Evolutionary conservation across 2,888 invertebrate species (phyloP).

Genomic region (Pherbina coryleti): DNA sequence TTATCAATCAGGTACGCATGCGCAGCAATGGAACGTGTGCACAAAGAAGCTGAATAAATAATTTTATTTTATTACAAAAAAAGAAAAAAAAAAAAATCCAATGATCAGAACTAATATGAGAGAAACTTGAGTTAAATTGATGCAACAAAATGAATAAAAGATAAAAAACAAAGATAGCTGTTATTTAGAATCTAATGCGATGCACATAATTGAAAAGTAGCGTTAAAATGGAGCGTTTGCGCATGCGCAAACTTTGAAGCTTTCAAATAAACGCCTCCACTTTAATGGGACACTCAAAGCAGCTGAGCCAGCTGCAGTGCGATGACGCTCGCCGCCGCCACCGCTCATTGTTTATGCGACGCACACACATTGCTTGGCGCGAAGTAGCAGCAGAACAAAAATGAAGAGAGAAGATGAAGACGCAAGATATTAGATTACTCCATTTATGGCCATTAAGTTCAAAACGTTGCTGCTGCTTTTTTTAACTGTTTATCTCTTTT

Average conservation of each 20-base stretch:
- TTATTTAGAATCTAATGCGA: not conserved
- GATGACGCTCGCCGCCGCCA: not conserved
- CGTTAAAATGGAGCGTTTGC: constrained; percentile 10
- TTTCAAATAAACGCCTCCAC: not conserved
- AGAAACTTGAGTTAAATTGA: not conserved
- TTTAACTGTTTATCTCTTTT: not conserved
- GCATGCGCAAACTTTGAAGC: not conserved
- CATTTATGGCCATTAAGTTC: constrained; percentile 38
- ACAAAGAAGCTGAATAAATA: not conserved
- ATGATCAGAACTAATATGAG: constrained; percentile 24
- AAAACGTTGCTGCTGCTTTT: constrained; percentile 19
- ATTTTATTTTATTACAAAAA: not conserved
- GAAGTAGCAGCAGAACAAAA: not conserved
- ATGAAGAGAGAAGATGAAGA: not conserved
- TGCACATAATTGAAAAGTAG: constrained; percentile 15
- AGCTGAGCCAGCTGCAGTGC: not conserved
- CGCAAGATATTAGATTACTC: constrained; percentile 31
- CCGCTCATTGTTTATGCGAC: constrained; percentile 28
- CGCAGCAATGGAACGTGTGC: constrained; percentile 12
- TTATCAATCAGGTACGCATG: constrained; percentile 32
- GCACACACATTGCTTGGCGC: constrained; percentile 7
- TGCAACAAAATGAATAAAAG: not conserved
- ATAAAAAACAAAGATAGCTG: not conserved
- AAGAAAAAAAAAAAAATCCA: not conserved
- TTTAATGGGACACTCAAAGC: not conserved